Conservation (phyloP, 1,140 invertebrate species). For the Apis dorsata region DNA sequence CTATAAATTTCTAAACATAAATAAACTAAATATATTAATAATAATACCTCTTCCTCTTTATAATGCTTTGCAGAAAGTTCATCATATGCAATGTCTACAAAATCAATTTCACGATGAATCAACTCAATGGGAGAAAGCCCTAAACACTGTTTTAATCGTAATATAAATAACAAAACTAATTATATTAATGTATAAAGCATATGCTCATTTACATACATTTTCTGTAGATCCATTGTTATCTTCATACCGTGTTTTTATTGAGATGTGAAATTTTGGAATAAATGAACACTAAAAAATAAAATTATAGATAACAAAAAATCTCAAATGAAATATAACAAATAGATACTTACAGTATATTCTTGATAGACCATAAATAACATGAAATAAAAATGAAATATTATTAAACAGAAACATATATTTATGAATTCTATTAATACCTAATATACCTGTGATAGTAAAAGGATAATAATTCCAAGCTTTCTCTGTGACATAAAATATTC, state of each 20-base stretch:
- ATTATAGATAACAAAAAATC: constrained; percentile 46
- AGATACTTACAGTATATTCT: constrained; percentile 84
- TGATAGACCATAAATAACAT: constrained; percentile 54
- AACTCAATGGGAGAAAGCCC: constrained; percentile 88
- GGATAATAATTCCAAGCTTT: constrained; percentile 98
- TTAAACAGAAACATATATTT: constrained; percentile 22
- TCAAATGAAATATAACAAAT: not conserved
- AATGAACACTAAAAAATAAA: constrained; percentile 91
- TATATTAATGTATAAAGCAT: not conserved
- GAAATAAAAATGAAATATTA: constrained; percentile 51
- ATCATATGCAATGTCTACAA: constrained; percentile 94
- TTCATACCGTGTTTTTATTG: constrained; percentile 94
- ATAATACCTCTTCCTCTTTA: constrained; percentile 88
- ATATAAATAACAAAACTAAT: constrained; percentile 2
- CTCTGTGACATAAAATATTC: constrained; percentile 95
- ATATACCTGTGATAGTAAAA: constrained; percentile 91
- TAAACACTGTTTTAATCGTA: constrained; percentile 83
- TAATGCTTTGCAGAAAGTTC: constrained; percentile 92
- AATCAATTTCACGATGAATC: constrained; percentile 87
- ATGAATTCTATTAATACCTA: not conserved
- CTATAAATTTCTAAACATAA: no score
- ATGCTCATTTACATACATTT: constrained; percentile 86
- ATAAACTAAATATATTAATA: not conserved
- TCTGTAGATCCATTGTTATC: constrained; percentile 93
- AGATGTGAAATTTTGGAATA: constrained; percentile 92